A percentile compares a stretch with the other conserved stretches of the same genome.
phyloP scores from a whole-genome alignment of 2,888 invertebrate species.

The Hyposoter dolosus region DNA sequence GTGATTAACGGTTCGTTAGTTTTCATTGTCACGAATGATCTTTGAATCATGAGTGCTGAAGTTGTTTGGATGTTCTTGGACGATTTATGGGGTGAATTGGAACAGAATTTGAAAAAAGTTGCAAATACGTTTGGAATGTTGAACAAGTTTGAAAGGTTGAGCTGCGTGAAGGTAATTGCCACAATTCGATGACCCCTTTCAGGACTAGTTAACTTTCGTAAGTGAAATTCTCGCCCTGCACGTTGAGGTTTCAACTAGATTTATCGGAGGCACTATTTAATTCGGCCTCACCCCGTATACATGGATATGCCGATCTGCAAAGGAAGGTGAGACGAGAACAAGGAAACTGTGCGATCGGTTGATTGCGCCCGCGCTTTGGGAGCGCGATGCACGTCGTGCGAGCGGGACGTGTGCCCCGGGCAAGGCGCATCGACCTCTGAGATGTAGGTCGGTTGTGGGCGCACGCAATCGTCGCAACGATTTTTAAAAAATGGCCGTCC shows the following conservation, averaged over 20 bases:
- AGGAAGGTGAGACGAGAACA: constrained; percentile 74
- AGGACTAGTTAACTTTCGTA: not conserved
- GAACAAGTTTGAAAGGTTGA: not conserved
- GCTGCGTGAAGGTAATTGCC: not conserved
- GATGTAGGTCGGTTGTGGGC: constrained; percentile 84
- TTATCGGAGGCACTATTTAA: not conserved
- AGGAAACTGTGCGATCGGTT: constrained; percentile 64
- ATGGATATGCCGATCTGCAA: constrained; percentile 41
- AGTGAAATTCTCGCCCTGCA: not conserved
- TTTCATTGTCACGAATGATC: not conserved
- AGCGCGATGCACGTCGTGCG: constrained; percentile 44
- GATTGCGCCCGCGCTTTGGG: constrained; percentile 13
- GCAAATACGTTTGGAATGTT: not conserved
- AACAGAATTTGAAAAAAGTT: not conserved
- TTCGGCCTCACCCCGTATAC: constrained; percentile 10
- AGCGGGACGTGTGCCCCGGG: constrained; percentile 66
- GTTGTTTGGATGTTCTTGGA: not conserved
- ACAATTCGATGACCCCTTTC: constrained; percentile 1
- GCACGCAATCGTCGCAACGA: constrained; percentile 84
- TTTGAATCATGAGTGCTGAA: not conserved
- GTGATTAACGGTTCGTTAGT: not conserved
- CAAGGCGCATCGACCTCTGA: constrained; percentile 82
- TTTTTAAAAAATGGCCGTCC: constrained; percentile 83
- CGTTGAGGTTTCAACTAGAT: not conserved
- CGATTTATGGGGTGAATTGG: not conserved